These are phyloP conservation scores for Embidobia sp. DNA, from an alignment of 2,888 invertebrate genomes.

Conservation along the genomic window DNA sequence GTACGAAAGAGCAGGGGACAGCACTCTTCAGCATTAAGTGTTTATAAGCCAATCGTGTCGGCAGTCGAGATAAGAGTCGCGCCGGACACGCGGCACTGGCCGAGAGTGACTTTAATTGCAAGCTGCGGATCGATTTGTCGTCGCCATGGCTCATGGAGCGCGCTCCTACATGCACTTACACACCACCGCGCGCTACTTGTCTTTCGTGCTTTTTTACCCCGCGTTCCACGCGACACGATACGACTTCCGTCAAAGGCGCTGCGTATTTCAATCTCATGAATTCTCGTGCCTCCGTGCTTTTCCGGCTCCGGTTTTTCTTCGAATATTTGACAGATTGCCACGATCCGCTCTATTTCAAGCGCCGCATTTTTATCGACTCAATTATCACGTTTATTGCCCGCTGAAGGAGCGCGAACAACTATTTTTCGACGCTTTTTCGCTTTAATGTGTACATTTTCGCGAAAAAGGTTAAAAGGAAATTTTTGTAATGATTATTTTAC, in stretches of 20 bases:
- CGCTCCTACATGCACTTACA: too few species aligned
- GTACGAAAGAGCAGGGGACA: slow-evolving; percentile 27
- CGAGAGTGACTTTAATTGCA: slow-evolving; percentile 65
- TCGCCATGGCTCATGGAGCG: slow-evolving; percentile 54
- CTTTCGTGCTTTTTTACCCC: slow-evolving; percentile 33
- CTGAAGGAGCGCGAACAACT: too few species aligned
- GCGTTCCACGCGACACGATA: slow-evolving; percentile 58
- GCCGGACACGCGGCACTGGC: slow-evolving; percentile 37
- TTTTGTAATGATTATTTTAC: too few species aligned
- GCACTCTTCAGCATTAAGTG: slow-evolving; percentile 41
- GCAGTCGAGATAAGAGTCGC: slow-evolving; percentile 56
- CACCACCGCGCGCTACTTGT: slow-evolving; percentile 34
- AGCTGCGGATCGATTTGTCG: slow-evolving; percentile 65
- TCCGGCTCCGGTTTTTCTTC: slow-evolving; percentile 43
- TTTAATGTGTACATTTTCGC: too few species aligned
- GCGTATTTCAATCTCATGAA: slow-evolving; percentile 54
- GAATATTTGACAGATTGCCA: too few species aligned
- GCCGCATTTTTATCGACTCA: slow-evolving; percentile 15
- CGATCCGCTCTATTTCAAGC: slow-evolving; percentile 10
- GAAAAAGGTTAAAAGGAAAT: slow-evolving; percentile 5
- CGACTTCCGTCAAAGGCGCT: slow-evolving; percentile 61
- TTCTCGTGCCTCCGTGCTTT: slow-evolving; percentile 41
- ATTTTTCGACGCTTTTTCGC: too few species aligned
- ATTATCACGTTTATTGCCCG: slow-evolving; percentile 16
- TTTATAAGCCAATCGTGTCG: slow-evolving; percentile 53